phyloP scores from a whole-genome alignment of 2,113 vertebrate genomes.

The Oceanites oceanicus region DNA sequence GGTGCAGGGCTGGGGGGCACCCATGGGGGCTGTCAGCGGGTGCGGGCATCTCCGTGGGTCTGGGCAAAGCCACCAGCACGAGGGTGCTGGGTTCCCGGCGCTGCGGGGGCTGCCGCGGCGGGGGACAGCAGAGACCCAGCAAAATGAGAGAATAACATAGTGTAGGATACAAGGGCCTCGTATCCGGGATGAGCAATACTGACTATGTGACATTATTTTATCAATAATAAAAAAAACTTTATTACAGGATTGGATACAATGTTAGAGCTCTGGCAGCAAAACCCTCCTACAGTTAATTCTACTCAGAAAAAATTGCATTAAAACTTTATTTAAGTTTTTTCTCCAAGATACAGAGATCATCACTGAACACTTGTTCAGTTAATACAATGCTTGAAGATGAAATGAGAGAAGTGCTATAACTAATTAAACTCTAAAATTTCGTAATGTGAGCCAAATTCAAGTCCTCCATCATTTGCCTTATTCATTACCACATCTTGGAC shows the following conservation, averaged over 20 bases:
- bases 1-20: neutral
- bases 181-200: neutral
- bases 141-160: neutral
- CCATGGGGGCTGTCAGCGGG: fast-evolving
- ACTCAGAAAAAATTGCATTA: neutral
- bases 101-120: neutral
- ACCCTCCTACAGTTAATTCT: neutral
- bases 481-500: neutral
- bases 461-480: neutral
- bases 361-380: neutral
- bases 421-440: neutral
- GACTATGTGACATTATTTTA: neutral
- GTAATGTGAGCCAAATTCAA: neutral
- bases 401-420: neutral
- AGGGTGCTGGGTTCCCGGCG: neutral
- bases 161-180: neutral
- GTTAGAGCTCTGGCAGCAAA: neutral
- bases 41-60: neutral
- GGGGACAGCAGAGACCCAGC: too few species aligned
- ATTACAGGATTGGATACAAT: neutral
- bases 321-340: conserved; percentile 9
- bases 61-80: neutral
- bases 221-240: neutral
- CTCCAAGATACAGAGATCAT: neutral
- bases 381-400: neutral